phyloP scores from a whole-genome alignment of 2,113 vertebrate genomes.

The Phylloscopus whistleri region DNA sequence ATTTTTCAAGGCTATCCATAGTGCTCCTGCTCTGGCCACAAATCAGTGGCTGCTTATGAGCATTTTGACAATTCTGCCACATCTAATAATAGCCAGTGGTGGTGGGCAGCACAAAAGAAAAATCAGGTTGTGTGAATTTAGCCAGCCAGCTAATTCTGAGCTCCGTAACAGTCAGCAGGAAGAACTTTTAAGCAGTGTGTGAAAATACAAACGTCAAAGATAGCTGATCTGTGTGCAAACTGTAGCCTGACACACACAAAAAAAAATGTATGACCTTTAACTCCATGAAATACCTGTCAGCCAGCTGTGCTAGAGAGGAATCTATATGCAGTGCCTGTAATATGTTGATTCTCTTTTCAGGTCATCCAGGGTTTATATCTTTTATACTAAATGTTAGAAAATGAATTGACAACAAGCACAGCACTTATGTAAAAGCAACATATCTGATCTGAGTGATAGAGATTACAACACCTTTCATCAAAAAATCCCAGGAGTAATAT shows the following conservation, averaged over 20 bases:
- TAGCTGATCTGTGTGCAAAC: background rate
- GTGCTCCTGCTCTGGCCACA: background rate
- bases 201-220: background rate
- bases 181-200: background rate
- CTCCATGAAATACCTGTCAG: background rate
- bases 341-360: background rate
- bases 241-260: background rate
- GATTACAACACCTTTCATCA: constrained; percentile 22
- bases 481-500: background rate
- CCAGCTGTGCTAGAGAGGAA: background rate
- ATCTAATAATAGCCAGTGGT: background rate
- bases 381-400: background rate
- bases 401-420: constrained; percentile 9
- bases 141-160: background rate
- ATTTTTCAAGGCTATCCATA: background rate
- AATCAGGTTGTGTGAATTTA: background rate
- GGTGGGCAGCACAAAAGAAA: background rate
- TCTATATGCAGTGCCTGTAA: background rate
- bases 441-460: background rate
- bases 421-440: background rate
- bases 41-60: background rate
- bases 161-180: background rate
- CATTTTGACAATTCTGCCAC: background rate
- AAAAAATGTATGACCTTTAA: background rate
- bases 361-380: background rate